Conservation (phyloP, 2,113 vertebrate genomes). For the Laterallus jamaicensis region DNA sequence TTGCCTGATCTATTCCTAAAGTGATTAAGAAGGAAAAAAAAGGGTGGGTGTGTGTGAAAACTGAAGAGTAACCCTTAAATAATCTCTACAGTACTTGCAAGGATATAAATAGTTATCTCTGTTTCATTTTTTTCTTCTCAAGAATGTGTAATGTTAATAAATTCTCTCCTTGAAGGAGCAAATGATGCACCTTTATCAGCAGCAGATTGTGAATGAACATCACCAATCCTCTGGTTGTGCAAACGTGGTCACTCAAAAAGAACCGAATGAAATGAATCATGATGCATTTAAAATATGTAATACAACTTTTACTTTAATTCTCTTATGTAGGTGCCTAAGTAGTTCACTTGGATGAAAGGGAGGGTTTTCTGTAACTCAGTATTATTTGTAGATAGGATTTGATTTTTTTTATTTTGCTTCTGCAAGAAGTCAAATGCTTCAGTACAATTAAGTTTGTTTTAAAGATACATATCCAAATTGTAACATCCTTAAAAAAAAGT, state of each 20-base stretch:
- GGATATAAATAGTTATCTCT: not conserved
- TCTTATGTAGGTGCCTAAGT: not conserved
- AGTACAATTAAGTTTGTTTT: not conserved
- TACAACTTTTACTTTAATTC: not conserved
- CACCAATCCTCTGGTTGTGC: not conserved
- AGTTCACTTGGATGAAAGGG: not conserved
- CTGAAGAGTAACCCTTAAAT: not conserved
- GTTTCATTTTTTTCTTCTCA: not conserved
- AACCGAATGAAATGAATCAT: not conserved
- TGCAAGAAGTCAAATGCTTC: not conserved
- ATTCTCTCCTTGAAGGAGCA: constrained; percentile 26
- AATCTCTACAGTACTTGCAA: not conserved
- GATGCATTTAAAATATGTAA: not conserved
- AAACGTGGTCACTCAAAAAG: not conserved
- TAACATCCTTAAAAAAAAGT: not conserved
- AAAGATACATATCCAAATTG: not conserved
- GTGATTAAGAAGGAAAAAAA: not conserved
- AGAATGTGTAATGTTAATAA: not conserved
- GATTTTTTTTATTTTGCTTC: not conserved
- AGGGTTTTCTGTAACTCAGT: not conserved
- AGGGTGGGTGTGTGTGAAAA: fast-evolving
- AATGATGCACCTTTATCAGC: not conserved
- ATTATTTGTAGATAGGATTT: not conserved
- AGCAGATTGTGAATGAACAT: constrained; percentile 20
- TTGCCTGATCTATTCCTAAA: not conserved